These are phyloP conservation scores for Hanleya hanleyi DNA, from an alignment of 2,888 invertebrate genomes.

Conservation along the genomic window DNA sequence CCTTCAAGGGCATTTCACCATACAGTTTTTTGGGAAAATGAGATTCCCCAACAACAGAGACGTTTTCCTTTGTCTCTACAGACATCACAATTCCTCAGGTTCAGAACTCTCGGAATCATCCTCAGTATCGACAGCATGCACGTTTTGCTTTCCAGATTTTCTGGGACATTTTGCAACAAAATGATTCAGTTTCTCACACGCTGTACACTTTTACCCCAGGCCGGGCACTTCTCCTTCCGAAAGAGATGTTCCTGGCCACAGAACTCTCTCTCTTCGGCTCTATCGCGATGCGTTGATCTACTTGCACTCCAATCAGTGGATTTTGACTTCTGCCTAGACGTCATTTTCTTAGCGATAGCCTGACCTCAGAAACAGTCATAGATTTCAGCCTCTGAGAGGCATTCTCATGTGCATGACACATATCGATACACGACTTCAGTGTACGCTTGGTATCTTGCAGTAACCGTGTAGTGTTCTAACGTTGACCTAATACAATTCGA, in stretches of 20 bases:
- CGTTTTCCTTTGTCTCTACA: not conserved
- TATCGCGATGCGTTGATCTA: too few species aligned
- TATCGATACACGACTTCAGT: constrained; percentile 18
- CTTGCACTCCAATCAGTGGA: not conserved
- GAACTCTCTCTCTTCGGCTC: constrained; percentile 10
- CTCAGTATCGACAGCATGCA: too few species aligned
- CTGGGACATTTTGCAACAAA: too few species aligned
- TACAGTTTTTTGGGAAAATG: not conserved
- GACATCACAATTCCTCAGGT: not conserved
- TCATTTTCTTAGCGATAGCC: not conserved
- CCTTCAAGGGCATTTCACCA: too few species aligned
- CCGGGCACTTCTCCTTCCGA: constrained; percentile 20
- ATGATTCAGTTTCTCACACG: too few species aligned
- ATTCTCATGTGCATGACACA: constrained; percentile 24
- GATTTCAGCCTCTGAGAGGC: not conserved
- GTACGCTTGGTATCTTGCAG: constrained; percentile 23
- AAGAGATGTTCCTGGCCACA: constrained; percentile 9
- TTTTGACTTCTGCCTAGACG: not conserved
- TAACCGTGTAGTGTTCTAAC: too few species aligned
- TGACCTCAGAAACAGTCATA: not conserved
- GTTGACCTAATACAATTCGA: constrained; percentile 19
- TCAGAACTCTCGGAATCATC: not conserved
- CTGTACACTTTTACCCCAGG: constrained; percentile 10
- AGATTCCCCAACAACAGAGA: not conserved
- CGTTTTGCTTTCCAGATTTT: too few species aligned